Evolutionary conservation across 2,797 vertebrate species (phyloP).

Genomic region (Decapterus maruadsi): DNA sequence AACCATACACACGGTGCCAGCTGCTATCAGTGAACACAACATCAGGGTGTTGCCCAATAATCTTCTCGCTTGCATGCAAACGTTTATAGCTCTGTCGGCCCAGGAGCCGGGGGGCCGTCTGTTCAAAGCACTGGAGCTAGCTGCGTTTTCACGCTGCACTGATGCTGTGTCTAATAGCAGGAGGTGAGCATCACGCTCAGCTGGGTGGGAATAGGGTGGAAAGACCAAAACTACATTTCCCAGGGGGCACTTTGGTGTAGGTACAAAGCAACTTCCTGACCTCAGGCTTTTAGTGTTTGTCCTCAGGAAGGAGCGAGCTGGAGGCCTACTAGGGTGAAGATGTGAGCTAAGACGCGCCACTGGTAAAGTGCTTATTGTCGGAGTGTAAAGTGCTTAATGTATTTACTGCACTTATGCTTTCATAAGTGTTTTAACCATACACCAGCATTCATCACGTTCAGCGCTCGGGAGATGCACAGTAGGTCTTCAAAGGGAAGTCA

Average conservation of each 20-base stretch:
- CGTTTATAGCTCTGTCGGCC: constrained; percentile 25
- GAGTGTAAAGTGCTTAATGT: constrained; percentile 35
- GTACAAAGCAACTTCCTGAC: constrained; percentile 60
- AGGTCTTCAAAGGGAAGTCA: background rate
- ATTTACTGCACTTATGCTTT: constrained; percentile 9
- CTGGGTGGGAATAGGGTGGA: constrained; percentile 55
- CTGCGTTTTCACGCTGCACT: constrained; percentile 69
- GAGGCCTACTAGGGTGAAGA: constrained; percentile 16
- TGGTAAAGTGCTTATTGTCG: constrained; percentile 39
- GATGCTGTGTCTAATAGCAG: constrained; percentile 83
- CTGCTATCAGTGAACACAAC: constrained; percentile 48
- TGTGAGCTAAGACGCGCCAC: constrained; percentile 1
- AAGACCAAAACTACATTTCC: constrained; percentile 64
- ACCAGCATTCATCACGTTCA: background rate
- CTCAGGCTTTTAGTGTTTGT: constrained; percentile 66
- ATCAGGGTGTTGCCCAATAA: constrained; percentile 62
- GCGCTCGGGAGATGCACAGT: background rate
- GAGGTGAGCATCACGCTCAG: constrained; percentile 64
- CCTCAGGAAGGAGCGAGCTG: constrained; percentile 32
- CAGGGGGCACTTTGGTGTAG: constrained; percentile 61
- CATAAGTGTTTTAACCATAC: constrained; percentile 30
- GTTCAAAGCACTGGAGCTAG: constrained; percentile 62
- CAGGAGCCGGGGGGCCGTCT: background rate
- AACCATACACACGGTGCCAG: constrained; percentile 17
- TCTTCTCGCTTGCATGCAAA: constrained; percentile 38